Evolutionary conservation across 2,113 vertebrate genomes (phyloP).

Genomic region (Seriola aureovittata): DNA sequence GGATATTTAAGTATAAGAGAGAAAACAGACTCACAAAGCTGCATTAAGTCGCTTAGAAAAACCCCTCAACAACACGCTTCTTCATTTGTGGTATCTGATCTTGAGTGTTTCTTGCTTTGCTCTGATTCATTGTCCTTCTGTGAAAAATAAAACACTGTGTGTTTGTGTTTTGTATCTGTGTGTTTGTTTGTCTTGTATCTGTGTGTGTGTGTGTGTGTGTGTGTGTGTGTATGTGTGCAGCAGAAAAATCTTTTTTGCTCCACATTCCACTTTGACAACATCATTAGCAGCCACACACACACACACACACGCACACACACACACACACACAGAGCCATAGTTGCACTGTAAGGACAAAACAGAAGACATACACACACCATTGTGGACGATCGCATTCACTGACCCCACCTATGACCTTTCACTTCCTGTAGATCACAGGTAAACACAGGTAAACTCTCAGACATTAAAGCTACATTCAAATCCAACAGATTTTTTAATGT

Average conservation of each 20-base stretch:
- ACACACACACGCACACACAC: too few relatives aligned
- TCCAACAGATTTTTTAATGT: neutral
- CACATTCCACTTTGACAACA: conserved; percentile 78
- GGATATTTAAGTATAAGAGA: neutral
- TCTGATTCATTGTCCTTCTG: neutral
- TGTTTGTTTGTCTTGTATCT: conserved; percentile 1
- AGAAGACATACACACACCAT: neutral
- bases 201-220: neutral
- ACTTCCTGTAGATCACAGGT: neutral
- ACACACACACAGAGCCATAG: neutral
- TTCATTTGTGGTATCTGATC: neutral
- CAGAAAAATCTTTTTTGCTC: conserved; percentile 46
- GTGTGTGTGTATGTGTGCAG: conserved; percentile 53
- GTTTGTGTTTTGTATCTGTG: neutral
- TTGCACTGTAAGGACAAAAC: neutral
- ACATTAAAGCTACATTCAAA: neutral
- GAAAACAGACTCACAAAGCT: neutral
- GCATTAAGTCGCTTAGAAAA: neutral
- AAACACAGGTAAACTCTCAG: neutral
- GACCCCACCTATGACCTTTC: neutral
- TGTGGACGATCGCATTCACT: neutral
- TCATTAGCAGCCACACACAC: conserved; percentile 65
- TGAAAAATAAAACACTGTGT: neutral
- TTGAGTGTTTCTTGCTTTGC: neutral
- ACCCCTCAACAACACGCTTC: neutral